Evolutionary conservation across 1,140 invertebrate genomes (phyloP).

Genomic region (Drosophila kanapiae): DNA sequence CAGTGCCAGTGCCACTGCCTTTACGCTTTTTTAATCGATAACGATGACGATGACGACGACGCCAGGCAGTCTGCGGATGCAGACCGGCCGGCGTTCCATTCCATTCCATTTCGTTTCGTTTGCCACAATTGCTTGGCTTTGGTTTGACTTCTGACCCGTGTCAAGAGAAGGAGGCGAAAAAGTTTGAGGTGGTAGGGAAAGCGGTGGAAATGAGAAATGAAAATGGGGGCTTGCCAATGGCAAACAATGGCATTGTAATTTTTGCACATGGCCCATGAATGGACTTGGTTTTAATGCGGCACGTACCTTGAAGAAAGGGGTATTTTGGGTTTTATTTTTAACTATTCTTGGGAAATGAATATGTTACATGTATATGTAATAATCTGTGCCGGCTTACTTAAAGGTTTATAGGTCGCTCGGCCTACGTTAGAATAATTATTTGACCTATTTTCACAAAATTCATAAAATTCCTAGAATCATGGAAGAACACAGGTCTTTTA

Average conservation of each 20-base stretch:
- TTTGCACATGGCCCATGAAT: slow-evolving; percentile 45
- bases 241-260: slow-evolving; percentile 79
- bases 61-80: slow-evolving; percentile 50
- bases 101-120: slow-evolving; percentile 7
- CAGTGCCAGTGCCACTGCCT: slow-evolving; percentile 11
- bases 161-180: slow-evolving; percentile 1
- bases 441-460: background rate
- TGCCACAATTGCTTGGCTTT: slow-evolving; percentile 24
- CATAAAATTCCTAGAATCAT: background rate
- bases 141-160: slow-evolving; percentile 38
- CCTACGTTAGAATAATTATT: background rate
- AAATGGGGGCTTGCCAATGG: slow-evolving; percentile 35
- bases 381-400: rapidly evolving
- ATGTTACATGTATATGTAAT: background rate
- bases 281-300: background rate
- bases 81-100: slow-evolving; percentile 8
- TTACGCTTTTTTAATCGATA: slow-evolving; percentile 64
- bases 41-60: slow-evolving; percentile 32
- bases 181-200: slow-evolving; percentile 1
- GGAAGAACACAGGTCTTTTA: too few species aligned
- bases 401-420: background rate
- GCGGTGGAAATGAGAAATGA: slow-evolving; percentile 1
- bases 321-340: background rate
- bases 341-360: background rate
- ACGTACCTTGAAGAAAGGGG: background rate